A percentile compares a stretch with the other conserved stretches of the same genome.
Conservation (phyloP, 2,797 vertebrate species). For the Urocyon cinereoargenteus region DNA sequence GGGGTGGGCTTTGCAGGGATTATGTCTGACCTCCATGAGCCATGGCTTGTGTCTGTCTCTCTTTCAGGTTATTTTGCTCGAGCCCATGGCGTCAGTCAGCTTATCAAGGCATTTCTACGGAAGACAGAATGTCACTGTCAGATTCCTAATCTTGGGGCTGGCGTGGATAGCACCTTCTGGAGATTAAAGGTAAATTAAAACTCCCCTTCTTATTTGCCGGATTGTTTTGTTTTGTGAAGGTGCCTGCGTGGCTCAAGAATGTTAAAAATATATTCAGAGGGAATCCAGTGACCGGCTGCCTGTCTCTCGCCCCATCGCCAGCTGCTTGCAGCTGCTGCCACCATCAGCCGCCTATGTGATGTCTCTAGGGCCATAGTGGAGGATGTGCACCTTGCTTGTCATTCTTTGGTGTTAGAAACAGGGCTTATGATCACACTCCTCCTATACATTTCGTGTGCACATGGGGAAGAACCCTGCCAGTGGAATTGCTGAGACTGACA, state of each 20-base stretch:
- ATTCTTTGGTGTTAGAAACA: not conserved
- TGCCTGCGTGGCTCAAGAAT: not conserved
- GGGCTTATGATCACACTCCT: not conserved
- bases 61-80: slow-evolving; percentile 96
- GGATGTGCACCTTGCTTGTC: not conserved
- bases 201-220: not conserved
- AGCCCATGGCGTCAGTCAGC: slow-evolving; percentile 93
- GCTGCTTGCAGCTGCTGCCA: not conserved
- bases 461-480: not conserved
- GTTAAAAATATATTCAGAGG: not conserved
- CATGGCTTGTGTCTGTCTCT: not conserved
- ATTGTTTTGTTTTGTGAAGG: not conserved
- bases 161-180: slow-evolving; percentile 98
- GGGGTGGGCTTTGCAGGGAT: not conserved
- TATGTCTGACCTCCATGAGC: accelerated
- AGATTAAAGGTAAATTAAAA: slow-evolving; percentile 92
- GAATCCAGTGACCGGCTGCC: too few relatives aligned
- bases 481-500: not conserved
- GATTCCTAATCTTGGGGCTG: slow-evolving; percentile 96
- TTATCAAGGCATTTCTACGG: slow-evolving; percentile 94
- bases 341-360: accelerated
- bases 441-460: not conserved
- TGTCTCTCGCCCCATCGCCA: not conserved
- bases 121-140: slow-evolving; percentile 95
- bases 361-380: not conserved